Evolutionary conservation across 2,888 invertebrate genomes (phyloP).

Genomic region (Tetanocera ferruginea): DNA sequence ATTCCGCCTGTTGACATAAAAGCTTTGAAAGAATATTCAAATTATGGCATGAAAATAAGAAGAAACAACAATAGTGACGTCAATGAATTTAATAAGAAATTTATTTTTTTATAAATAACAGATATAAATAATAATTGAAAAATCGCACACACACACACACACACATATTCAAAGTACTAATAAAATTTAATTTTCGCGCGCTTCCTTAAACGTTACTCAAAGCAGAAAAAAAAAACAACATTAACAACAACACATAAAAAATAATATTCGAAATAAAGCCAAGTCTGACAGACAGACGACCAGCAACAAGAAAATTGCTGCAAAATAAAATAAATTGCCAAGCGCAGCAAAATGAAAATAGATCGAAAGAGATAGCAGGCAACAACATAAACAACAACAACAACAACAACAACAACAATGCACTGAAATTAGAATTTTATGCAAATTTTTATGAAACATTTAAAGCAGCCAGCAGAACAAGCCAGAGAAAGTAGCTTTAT

Average conservation of each 20-base stretch:
- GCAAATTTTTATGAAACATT: conserved; percentile 58
- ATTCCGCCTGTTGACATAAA: too few species aligned
- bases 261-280: conserved; percentile 55
- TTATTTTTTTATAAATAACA: too few species aligned
- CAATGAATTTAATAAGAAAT: too few species aligned
- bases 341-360: conserved; percentile 29
- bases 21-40: too few species aligned
- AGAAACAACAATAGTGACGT: too few species aligned
- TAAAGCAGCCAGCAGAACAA: conserved; percentile 44
- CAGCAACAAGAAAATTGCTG: conserved; percentile 59
- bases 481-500: conserved; percentile 6
- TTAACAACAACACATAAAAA: conserved; percentile 39
- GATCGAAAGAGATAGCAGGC: conserved; percentile 39
- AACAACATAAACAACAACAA: conserved; percentile 19
- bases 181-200: not conserved
- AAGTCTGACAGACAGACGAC: conserved; percentile 51
- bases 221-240: conserved; percentile 51
- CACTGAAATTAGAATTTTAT: conserved; percentile 66
- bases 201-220: conserved; percentile 32
- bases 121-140: conserved; percentile 63
- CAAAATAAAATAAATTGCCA: conserved; percentile 53
- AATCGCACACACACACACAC: conserved; percentile 6
- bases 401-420: conserved; percentile 31
- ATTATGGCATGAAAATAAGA: too few species aligned
- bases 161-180: not conserved